Percentiles rank a stretch among this genome's conserved stretches.
Conservation (phyloP, 53 echinoderm and acorn worm species). For the Temnopleurus reevesii region DNA sequence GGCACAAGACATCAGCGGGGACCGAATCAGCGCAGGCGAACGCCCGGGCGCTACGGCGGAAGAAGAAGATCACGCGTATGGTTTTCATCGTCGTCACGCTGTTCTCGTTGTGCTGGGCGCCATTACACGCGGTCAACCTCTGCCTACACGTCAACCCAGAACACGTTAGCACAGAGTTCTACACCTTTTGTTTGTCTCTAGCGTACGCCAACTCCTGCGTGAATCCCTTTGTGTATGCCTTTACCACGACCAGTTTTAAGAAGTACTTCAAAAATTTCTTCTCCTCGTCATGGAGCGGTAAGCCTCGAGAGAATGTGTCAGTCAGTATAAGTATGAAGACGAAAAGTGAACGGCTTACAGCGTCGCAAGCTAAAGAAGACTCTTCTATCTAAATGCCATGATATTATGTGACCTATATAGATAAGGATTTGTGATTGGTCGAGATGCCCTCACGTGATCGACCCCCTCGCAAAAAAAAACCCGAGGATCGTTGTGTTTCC, state of each 20-base stretch:
- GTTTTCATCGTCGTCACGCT: constrained; percentile 91
- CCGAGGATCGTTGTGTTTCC: too few species aligned
- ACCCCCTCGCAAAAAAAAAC: too few species aligned
- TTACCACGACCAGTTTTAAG: constrained; percentile 79
- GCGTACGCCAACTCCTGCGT: constrained; percentile 81
- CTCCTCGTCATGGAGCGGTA: constrained; percentile 50
- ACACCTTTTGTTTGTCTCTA: constrained; percentile 50
- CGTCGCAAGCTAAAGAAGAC: constrained; percentile 53
- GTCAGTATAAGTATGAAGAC: constrained; percentile 89
- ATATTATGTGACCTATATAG: too few species aligned
- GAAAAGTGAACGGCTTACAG: constrained; percentile 76
- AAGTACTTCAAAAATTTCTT: constrained; percentile 83
- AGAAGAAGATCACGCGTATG: constrained; percentile 96
- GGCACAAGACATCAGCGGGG: constrained; percentile 87
- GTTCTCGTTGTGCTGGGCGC: constrained; percentile 96
- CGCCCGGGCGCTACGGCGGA: constrained; percentile 80
- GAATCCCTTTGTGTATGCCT: constrained; percentile 85
- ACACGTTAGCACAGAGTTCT: background rate
- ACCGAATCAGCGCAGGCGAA: constrained; percentile 96
- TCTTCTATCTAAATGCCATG: constrained; percentile 41
- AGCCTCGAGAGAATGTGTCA: constrained; percentile 1
- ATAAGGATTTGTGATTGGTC: too few species aligned
- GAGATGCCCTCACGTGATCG: too few species aligned
- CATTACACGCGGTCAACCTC: constrained; percentile 68
- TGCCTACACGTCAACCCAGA: background rate